Evolutionary conservation across 1,140 invertebrate genomes (phyloP), one percentile per base, ranked within the genome.

Genomic region (Chionoecetes opilio): DNA sequence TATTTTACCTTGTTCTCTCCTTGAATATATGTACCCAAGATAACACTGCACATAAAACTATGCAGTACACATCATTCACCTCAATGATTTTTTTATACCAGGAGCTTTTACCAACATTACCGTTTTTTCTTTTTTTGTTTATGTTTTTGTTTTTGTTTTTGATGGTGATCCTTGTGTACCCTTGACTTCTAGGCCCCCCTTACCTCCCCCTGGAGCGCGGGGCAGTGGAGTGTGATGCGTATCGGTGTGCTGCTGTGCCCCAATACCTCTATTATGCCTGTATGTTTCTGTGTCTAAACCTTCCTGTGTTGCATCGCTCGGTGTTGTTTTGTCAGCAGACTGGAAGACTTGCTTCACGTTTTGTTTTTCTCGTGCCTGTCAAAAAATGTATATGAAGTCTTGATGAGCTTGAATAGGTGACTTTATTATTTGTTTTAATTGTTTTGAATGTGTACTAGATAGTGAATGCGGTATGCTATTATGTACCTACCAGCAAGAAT

Each of bases 261-360:
- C 98, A 98, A 97, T 98, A 98, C 97, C 94, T 92, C 95, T 96
- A 96, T 98, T 98, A 97, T 97, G 98, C 98, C 97, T 98, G 98
- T 98, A 96, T 96, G 96, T 97, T 75, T 17, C 8, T 75, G n/a
- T 75, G n/a, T 21, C 0, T n/a, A 75, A 5, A 26, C 26, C 21
- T n/a, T n/a, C 26, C 21, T 75, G 11, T 75, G 63, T 75, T 21
- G 2, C 63, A 75, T 75, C n/a, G 63, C 63, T 75, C n/a, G 6
- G 21, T 75, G 63, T n/a, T 75, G 63, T 75, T n/a, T n/a, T 21
- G 6, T 75, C n/a, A n/a, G 63, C 63, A 75, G n/a, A 75, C 26
- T n/a, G 26, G 63, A 75, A n/a, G 26, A n/a, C 21, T n/a, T 0
- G 21, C n/a, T n/a, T n/a, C n/a, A n/a, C n/a, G n/a, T n/a, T 75